Conservation (phyloP, 2,113 vertebrate species). For the Gobiocypris rarus region DNA sequence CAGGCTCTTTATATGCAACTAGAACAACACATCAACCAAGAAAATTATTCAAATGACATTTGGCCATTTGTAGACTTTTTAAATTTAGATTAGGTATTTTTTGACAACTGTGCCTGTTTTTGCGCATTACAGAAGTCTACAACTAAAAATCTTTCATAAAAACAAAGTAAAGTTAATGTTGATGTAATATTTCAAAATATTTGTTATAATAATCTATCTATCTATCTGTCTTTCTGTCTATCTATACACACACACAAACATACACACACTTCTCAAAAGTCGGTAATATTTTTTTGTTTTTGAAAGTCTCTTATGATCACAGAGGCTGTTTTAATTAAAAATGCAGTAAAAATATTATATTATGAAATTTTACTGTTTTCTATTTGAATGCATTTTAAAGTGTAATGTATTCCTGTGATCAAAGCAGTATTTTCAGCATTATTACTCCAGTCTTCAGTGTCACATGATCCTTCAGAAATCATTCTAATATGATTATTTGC, state of each 20-base stretch:
- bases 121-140: too few species aligned
- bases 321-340: not conserved
- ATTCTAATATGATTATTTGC: not conserved
- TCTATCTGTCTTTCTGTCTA: too few species aligned
- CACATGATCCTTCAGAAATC: not conserved
- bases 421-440: not conserved
- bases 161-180: too few species aligned
- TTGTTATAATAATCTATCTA: too few species aligned
- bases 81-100: not conserved
- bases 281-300: not conserved
- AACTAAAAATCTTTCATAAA: too few species aligned
- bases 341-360: not conserved
- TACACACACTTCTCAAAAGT: not conserved
- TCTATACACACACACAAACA: too few species aligned
- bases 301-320: not conserved
- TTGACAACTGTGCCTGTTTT: too few species aligned
- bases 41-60: not conserved
- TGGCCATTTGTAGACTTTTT: not conserved
- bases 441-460: not conserved
- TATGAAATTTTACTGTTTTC: not conserved
- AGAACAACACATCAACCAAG: not conserved
- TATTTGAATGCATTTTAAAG: not conserved
- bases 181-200: too few species aligned
- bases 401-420: not conserved
- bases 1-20: not conserved